Evolutionary conservation across 2,113 vertebrate genomes (phyloP), one percentile per base, ranked within the genome.

Genomic region (Cyanoderma ruficeps): DNA sequence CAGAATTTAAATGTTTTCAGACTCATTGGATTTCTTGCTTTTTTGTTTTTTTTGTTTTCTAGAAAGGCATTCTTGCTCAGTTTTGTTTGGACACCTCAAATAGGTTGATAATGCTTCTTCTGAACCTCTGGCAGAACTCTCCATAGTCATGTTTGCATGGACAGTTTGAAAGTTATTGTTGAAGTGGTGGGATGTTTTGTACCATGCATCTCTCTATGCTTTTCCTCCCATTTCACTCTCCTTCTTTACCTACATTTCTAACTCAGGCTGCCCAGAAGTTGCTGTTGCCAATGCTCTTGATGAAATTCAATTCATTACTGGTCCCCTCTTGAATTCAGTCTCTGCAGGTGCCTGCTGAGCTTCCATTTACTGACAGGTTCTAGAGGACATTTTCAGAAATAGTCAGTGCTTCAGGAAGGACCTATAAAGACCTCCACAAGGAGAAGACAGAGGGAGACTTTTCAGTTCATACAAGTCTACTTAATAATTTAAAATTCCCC

Each of bases 131-230:
- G 17, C 16, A 75, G 63, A 92, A 31, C 20, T 81, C 33, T 33
- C 10, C 16, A 3, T 10, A 20, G 13, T 17, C 1, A 1, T 0
- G 0, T 74, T 78, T 64, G 7, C 21, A 60, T 1, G 0, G 47
- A 22, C 21, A 11, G 0, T 67, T 88, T 70, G 11, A 28, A 53
- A 64, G 12, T 83, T 72, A 16, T 1, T 22, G 5, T 28, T 61
- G 64, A 77, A 68, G 33, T 31, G 49, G 16, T 65, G 41, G 47
- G 22, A 37, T 69, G 28, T 42, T 83, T 83, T 31, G 5, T 49
- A 42, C 33, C 6, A 4, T 21, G 10, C 13, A 37, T 3, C 6
- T 50, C 13, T 41, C 28, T 44, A 5, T 52, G 31, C 2, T 50
- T 64, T 90, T 50, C 59, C 44, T 81, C 68, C 23, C 10, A 4